phyloP scores from a whole-genome alignment of 92 coral and sea anemone genomes.

The Parazoanthus swiftii region DNA sequence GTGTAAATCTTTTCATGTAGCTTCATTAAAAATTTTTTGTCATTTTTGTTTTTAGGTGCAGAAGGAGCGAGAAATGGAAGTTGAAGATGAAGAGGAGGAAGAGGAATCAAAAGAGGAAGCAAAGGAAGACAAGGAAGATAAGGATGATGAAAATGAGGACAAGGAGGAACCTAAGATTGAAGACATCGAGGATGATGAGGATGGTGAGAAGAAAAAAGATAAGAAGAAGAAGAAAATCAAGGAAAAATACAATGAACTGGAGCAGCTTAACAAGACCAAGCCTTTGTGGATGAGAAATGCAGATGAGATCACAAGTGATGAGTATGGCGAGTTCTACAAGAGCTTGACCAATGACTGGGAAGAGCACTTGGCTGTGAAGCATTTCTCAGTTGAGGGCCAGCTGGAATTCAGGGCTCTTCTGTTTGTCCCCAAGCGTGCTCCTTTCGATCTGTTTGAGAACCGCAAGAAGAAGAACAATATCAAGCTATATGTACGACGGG shows the following conservation, averaged over 20 bases:
- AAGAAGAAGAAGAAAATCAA: constrained; percentile 94
- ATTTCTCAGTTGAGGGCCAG: constrained; percentile 99
- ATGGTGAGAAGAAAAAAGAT: constrained; percentile 71
- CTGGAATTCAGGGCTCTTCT: constrained; percentile 94
- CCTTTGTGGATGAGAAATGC: constrained; percentile 99
- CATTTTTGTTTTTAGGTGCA: constrained; percentile 63
- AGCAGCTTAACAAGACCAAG: constrained; percentile 95
- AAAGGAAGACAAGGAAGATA: constrained; percentile 64
- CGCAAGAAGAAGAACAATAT: constrained; percentile 99
- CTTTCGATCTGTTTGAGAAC: constrained; percentile 97
- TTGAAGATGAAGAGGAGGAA: constrained; percentile 84
- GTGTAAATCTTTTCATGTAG: too few relatives aligned
- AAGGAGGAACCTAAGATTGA: constrained; percentile 81
- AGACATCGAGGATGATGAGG: constrained; percentile 78
- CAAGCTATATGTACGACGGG: constrained; percentile 98
- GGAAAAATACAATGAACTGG: constrained; percentile 94
- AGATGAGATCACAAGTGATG: constrained; percentile 92
- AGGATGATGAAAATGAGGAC: constrained; percentile 70
- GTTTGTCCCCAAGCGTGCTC: constrained; percentile 94
- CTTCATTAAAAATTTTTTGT: neutral
- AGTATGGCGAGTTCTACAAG: constrained; percentile 98
- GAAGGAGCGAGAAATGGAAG: constrained; percentile 97
- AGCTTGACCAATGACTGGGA: constrained; percentile 99
- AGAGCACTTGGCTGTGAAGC: constrained; percentile 97
- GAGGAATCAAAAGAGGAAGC: constrained; percentile 52